These are phyloP conservation scores for Serilophus lunatus DNA, from an alignment of 2,113 vertebrate genomes.

Conservation along the genomic window DNA sequence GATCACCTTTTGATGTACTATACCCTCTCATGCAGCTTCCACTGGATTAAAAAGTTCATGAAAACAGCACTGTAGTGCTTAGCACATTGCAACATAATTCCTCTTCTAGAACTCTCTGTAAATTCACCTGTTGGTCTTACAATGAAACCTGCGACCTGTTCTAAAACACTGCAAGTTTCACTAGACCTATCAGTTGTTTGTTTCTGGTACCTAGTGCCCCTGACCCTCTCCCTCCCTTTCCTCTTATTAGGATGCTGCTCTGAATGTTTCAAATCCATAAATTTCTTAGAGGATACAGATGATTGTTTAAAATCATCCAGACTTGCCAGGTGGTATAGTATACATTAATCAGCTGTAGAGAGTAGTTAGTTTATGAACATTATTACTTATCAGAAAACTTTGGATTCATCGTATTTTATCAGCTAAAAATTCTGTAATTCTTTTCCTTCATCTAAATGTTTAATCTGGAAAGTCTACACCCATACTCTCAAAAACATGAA, in stretches of 20 bases:
- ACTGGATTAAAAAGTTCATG: not conserved
- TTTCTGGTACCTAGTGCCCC: not conserved
- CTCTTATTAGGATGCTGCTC: not conserved
- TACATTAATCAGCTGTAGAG: not conserved
- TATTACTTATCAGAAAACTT: not conserved
- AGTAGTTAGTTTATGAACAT: not conserved
- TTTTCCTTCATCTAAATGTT: not conserved
- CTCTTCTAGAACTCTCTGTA: not conserved
- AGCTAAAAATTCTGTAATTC: not conserved
- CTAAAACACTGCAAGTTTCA: not conserved
- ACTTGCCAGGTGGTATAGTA: not conserved
- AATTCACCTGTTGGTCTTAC: not conserved
- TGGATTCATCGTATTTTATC: not conserved
- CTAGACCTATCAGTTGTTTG: not conserved
- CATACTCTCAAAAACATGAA: not conserved
- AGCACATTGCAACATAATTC: not conserved
- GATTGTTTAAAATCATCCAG: not conserved
- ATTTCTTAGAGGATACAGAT: not conserved
- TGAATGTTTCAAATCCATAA: not conserved
- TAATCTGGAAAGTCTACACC: not conserved
- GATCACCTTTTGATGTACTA: not conserved
- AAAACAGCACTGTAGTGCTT: not conserved
- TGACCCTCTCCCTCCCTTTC: not conserved
- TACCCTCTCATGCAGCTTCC: not conserved
- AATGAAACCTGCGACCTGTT: not conserved